A percentile compares a stretch with the other conserved stretches of the same genome.
phyloP scores from a whole-genome alignment of 1,140 invertebrate species.

The Drosophila lini region DNA sequence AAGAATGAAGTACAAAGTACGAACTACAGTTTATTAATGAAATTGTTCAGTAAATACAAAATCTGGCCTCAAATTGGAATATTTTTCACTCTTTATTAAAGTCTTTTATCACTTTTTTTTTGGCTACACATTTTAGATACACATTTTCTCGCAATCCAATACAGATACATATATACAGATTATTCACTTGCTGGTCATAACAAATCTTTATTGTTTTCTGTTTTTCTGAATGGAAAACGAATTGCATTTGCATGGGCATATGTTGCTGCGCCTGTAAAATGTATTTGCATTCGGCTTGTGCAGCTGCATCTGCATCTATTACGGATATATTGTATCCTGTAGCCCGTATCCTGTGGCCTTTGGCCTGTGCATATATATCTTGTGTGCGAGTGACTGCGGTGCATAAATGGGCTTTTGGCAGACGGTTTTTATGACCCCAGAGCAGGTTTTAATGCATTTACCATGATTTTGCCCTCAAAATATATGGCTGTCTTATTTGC shows the following conservation, averaged over 20 bases:
- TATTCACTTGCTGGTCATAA: conserved; percentile 25
- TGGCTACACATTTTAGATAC: neutral
- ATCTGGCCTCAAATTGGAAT: neutral
- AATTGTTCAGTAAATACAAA: neutral
- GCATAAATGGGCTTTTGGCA: conserved; percentile 19
- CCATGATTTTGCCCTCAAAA: neutral
- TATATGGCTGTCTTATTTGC: conserved; percentile 2
- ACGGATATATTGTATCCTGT: conserved; percentile 11
- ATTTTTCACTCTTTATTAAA: too few species aligned
- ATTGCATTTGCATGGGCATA: conserved; percentile 28
- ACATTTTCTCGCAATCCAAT: neutral
- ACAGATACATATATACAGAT: neutral
- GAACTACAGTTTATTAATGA: neutral
- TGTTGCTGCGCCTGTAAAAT: neutral
- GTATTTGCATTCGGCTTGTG: conserved; percentile 12
- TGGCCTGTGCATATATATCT: neutral
- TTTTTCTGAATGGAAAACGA: conserved; percentile 5
- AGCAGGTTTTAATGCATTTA: conserved; percentile 2
- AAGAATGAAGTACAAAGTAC: neutral
- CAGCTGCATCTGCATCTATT: neutral
- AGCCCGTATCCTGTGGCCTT: neutral
- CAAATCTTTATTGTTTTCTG: neutral
- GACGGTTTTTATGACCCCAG: conserved; percentile 9
- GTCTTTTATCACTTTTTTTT: neutral
- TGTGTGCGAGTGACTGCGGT: neutral